Conservation (phyloP, 2,113 vertebrate genomes). For the Etheostoma spectabile region DNA sequence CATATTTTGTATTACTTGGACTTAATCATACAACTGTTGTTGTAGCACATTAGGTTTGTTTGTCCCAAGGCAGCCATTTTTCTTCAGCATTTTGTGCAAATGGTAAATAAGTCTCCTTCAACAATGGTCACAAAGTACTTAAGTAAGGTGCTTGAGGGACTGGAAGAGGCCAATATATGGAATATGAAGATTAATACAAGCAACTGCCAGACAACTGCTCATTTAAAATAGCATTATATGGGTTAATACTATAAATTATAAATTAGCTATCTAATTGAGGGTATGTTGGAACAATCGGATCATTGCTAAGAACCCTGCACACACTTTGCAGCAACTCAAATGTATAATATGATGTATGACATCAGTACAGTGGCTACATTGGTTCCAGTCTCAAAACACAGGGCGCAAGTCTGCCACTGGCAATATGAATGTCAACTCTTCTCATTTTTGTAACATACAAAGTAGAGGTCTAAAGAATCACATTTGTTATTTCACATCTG, state of each 20-base stretch:
- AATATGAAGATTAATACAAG: background rate
- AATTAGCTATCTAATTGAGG: background rate
- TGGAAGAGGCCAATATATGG: background rate
- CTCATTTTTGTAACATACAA: slow-evolving; percentile 9
- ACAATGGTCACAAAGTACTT: background rate
- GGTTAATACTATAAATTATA: slow-evolving; percentile 6
- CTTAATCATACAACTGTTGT: slow-evolving; percentile 5
- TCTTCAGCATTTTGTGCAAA: background rate
- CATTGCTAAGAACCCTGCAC: background rate
- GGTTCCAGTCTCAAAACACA: background rate
- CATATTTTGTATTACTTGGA: too few relatives aligned
- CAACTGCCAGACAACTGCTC: background rate
- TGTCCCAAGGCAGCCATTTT: background rate
- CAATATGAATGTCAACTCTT: slow-evolving; percentile 7
- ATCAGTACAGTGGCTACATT: background rate
- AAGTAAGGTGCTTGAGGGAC: background rate
- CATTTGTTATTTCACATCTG: background rate
- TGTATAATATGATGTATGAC: background rate
- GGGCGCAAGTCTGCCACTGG: background rate
- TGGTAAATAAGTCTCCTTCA: slow-evolving; percentile 16
- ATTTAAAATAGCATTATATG: slow-evolving; percentile 3
- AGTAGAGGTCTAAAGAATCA: slow-evolving; percentile 18
- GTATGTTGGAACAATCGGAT: background rate
- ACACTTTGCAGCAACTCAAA: background rate
- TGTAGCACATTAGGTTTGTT: background rate